Evolutionary conservation across 2,797 vertebrate genomes (phyloP).

Genomic region (Xiphophorus birchmanni): DNA sequence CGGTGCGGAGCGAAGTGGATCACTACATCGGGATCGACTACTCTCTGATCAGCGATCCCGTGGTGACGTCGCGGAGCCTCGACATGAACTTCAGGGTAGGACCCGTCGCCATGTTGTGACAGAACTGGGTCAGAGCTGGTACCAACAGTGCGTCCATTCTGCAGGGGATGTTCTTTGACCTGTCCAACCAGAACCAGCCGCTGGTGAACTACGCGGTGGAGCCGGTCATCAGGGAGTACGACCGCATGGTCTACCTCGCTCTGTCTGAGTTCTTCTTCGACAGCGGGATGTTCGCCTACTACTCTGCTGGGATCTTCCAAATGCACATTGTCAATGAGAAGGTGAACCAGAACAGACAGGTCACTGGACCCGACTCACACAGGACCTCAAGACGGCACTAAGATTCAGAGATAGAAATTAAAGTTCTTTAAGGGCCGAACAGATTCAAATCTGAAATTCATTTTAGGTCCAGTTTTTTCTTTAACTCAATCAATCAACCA

Average conservation of each 20-base stretch:
- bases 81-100: slow-evolving; percentile 93
- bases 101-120: not conserved
- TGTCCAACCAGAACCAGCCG: slow-evolving; percentile 72
- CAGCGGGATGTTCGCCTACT: slow-evolving; percentile 91
- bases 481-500: not conserved
- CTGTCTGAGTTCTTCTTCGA: slow-evolving; percentile 97
- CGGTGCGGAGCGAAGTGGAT: slow-evolving; percentile 89
- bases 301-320: slow-evolving; percentile 83
- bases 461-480: not conserved
- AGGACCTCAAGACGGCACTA: not conserved
- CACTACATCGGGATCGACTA: slow-evolving; percentile 91
- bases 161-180: slow-evolving; percentile 86
- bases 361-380: not conserved
- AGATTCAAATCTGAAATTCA: not conserved
- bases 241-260: slow-evolving; percentile 94
- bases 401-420: not conserved
- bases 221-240: slow-evolving; percentile 85
- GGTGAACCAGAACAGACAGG: slow-evolving; percentile 68
- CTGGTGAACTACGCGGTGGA: slow-evolving; percentile 84
- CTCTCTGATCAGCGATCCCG: slow-evolving; percentile 88
- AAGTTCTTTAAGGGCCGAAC: not conserved
- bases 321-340: slow-evolving; percentile 85
- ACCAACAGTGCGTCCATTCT: not conserved
- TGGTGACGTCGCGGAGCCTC: slow-evolving; percentile 81
- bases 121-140: not conserved